Percentiles rank a stretch among this genome's conserved stretches.
Conservation (phyloP, 37 sponge, comb jelly and placozoan genomes). For the Theonella swinhoei region DNA sequence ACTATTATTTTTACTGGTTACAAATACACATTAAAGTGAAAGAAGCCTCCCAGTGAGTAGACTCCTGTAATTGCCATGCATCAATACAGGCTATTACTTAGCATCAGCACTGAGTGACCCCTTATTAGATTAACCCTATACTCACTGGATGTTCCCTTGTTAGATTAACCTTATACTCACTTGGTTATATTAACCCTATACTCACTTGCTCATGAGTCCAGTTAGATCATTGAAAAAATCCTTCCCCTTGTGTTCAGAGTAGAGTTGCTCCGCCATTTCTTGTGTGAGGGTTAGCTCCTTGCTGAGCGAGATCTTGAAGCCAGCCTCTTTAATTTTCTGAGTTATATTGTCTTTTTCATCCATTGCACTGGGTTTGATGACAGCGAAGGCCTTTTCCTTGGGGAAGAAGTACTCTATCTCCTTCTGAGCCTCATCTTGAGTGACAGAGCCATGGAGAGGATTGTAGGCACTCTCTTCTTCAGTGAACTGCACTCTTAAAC, state of each 20-base stretch:
- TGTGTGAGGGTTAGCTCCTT: slow-evolving; percentile 92
- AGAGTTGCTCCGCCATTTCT: slow-evolving; percentile 93
- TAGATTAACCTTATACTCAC: no score
- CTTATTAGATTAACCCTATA: no score
- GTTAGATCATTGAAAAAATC: slow-evolving; percentile 91
- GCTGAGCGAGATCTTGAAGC: slow-evolving; percentile 86
- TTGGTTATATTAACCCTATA: no score
- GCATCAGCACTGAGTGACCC: no score
- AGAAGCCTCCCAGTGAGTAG: no score
- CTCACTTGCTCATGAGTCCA: slow-evolving; percentile 85
- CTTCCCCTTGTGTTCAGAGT: slow-evolving; percentile 87
- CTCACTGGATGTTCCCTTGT: no score
- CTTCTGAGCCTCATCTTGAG: slow-evolving; percentile 55
- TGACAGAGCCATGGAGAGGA: slow-evolving; percentile 85
- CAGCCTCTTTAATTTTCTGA: slow-evolving; percentile 88
- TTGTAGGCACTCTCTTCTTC: slow-evolving; percentile 65
- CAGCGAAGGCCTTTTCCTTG: slow-evolving; percentile 88
- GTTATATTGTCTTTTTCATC: slow-evolving; percentile 82
- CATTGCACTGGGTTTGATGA: slow-evolving; percentile 93
- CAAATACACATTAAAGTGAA: no score
- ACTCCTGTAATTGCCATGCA: no score
- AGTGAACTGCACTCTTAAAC: slow-evolving; percentile 76
- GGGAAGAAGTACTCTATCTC: slow-evolving; percentile 98
- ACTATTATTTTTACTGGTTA: no score
- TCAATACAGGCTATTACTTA: no score